phyloP scores from a whole-genome alignment of 2,797 vertebrate genomes.

The Esox masquinongy region DNA sequence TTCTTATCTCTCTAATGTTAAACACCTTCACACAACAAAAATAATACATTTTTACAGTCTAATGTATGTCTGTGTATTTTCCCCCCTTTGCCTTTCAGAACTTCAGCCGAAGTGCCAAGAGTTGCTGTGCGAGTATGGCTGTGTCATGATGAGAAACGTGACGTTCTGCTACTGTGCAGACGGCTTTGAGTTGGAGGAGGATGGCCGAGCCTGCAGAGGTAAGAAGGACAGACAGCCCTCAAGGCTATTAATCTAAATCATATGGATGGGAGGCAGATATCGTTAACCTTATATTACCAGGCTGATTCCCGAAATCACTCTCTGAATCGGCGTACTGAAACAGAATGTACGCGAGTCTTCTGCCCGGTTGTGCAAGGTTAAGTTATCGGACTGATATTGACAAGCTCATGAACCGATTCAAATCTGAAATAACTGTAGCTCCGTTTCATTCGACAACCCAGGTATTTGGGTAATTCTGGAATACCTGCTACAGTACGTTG shows the following conservation, averaged over 20 bases:
- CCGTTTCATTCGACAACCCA: neutral
- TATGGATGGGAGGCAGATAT: neutral
- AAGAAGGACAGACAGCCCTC: slow-evolving; percentile 3
- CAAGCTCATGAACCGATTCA: neutral
- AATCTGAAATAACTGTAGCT: neutral
- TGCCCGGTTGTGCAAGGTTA: too few relatives aligned
- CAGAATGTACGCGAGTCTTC: too few relatives aligned
- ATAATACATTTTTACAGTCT: neutral
- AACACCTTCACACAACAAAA: neutral
- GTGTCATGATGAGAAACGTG: slow-evolving; percentile 74
- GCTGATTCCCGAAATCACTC: too few relatives aligned
- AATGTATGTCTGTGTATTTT: slow-evolving; percentile 25
- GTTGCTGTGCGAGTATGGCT: slow-evolving; percentile 77
- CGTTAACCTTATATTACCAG: too few relatives aligned
- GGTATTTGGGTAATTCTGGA: neutral
- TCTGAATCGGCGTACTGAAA: too few relatives aligned
- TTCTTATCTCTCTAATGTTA: neutral
- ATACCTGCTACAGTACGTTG: neutral
- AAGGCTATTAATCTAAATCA: neutral
- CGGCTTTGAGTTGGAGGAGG: slow-evolving; percentile 72
- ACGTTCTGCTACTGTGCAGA: slow-evolving; percentile 79
- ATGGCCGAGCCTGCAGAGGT: slow-evolving; percentile 80
- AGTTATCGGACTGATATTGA: neutral
- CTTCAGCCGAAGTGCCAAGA: slow-evolving; percentile 74
- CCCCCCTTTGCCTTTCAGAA: slow-evolving; percentile 63